Evolutionary conservation across 2,888 invertebrate species (phyloP), one percentile per base, ranked within the genome.

Genomic region (Iselma pallidipennis): DNA sequence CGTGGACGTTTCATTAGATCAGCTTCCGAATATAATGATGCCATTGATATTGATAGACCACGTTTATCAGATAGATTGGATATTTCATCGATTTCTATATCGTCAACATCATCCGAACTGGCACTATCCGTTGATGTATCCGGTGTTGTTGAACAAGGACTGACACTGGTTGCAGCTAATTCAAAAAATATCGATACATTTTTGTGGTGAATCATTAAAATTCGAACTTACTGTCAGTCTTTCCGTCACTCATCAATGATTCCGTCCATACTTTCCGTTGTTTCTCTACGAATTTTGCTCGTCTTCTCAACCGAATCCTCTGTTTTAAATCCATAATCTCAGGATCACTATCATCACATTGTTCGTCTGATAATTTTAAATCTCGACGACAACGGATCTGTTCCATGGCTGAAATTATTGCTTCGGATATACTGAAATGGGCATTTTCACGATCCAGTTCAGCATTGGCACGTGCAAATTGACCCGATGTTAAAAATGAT

Each of bases 381-480:
- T 84, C 81, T 48, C 82, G 81, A 52, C 85, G 86, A 76, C 88
- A 89, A 75, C 88, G 88, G 7, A 89, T 85, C 74, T 89, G 88
- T 76, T 93, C 93, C 67, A 93, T 91, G 12, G 91, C 92, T 7
- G 91, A 87, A 66, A 94, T 94, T 75, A 94, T 87, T 0, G 92
- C 92, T 80, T 94, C 94, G 2, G 91, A 91, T 65, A 94, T 89
- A 74, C 88, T 89, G 78, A 94, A 94, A 82, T 94, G 94, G 0
- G 93, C 92, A 82, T 94, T 94, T 82, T 94, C 94, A 75, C 92
- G 82, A 74, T 93, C 93, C 60, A 93, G 81, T 74, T 92, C 91
- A 0, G 91, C 92, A 74, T 90, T 90, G 19, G 87, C 83, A 63
- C 88, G 85, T 28, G 88, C 85, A 74, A 90, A 89, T 68, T 90